Evolutionary conservation across 2,113 vertebrate genomes (phyloP).

Genomic region (Pseudolaguvia tuberculata): DNA sequence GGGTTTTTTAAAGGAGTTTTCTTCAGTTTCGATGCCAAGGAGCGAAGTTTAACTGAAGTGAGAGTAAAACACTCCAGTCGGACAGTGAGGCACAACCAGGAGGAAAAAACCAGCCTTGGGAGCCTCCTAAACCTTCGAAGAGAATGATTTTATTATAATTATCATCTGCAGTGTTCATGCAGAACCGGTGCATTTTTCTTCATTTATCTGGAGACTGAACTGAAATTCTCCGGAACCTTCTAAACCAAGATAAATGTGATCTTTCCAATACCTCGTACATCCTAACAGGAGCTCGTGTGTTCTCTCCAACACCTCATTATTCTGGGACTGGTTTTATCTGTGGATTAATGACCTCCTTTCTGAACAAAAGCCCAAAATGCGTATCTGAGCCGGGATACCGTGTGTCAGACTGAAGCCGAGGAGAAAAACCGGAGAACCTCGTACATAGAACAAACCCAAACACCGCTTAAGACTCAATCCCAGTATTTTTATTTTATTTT

Average conservation of each 20-base stretch:
- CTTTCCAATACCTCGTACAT: constrained; percentile 36
- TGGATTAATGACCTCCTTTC: constrained; percentile 17
- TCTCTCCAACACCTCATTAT: constrained; percentile 20
- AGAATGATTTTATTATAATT: background rate
- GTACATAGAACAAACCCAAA: no score
- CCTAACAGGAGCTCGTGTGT: constrained; percentile 44
- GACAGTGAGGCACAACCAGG: background rate
- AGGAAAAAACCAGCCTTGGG: no score
- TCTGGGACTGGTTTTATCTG: background rate
- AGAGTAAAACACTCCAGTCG: background rate
- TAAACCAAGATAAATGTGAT: constrained; percentile 8
- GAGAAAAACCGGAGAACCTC: no score
- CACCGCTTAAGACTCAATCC: no score
- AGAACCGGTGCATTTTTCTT: background rate
- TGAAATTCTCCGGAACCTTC: background rate
- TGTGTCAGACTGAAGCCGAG: constrained; percentile 40
- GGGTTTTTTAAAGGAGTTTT: background rate
- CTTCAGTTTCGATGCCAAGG: background rate
- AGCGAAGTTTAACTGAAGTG: background rate
- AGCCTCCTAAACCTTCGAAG: background rate
- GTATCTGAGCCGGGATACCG: constrained; percentile 26
- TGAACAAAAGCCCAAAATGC: constrained; percentile 12
- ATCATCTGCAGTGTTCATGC: no score
- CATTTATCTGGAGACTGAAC: background rate
- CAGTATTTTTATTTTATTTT: no score